Evolutionary conservation across 2,113 vertebrate genomes (phyloP).

Genomic region (Prietella phreatophila): DNA sequence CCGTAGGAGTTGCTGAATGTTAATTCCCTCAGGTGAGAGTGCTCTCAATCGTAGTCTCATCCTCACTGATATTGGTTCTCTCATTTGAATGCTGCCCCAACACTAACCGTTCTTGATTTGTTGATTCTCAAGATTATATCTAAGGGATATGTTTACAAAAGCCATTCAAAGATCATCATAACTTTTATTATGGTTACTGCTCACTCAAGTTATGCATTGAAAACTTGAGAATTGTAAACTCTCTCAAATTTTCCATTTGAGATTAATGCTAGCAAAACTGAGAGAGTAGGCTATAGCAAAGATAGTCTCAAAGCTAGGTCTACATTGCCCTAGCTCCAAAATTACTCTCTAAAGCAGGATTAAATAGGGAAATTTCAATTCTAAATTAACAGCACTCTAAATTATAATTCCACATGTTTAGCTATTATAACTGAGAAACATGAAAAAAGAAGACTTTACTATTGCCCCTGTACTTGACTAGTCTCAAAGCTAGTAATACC

Average conservation of each 20-base stretch:
- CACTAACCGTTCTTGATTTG: neutral
- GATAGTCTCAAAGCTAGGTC: neutral
- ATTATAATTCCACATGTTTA: neutral
- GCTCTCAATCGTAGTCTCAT: conserved; percentile 32
- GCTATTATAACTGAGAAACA: neutral
- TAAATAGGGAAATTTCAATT: neutral
- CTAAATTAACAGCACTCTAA: neutral
- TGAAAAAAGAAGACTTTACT: too few species aligned
- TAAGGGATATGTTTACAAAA: neutral
- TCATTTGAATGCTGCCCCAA: conserved; percentile 14
- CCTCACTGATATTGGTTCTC: conserved; percentile 27
- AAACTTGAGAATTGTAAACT: neutral
- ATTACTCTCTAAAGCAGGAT: neutral
- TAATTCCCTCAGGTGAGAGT: conserved; percentile 71
- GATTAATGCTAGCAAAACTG: neutral
- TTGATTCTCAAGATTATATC: neutral
- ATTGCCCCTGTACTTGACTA: neutral
- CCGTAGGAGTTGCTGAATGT: conserved; percentile 66
- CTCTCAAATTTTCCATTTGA: neutral
- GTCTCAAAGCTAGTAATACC: neutral
- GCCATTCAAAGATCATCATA: neutral
- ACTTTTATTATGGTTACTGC: neutral
- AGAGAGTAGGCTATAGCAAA: neutral
- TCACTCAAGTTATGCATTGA: neutral
- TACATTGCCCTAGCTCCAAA: neutral